Conservation (phyloP, 2,797 vertebrate genomes). For the Lophius americanus region DNA sequence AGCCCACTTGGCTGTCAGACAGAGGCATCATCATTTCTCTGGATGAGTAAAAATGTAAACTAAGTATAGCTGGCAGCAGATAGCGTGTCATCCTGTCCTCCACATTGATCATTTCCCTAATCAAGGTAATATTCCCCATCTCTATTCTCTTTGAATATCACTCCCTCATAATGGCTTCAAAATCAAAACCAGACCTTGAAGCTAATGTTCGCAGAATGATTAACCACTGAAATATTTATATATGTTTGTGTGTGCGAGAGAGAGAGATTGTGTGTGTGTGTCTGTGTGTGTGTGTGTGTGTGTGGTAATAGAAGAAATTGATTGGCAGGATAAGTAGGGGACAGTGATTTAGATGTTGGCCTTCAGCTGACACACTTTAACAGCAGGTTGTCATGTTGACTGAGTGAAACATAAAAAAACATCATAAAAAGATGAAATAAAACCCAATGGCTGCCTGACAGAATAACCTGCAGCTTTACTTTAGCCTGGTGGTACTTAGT, state of each 20-base stretch:
- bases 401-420: neutral
- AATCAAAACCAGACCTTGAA: constrained; percentile 53
- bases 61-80: too few species aligned
- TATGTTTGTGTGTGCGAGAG: neutral
- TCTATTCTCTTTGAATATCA: constrained; percentile 14
- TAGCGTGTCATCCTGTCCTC: constrained; percentile 10
- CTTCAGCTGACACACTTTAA: neutral
- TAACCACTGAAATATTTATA: constrained; percentile 45
- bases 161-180: constrained; percentile 25
- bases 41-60: too few species aligned
- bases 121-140: constrained; percentile 22
- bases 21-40: too few species aligned
- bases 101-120: constrained; percentile 24
- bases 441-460: constrained; percentile 16
- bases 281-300: constrained; percentile 19
- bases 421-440: neutral
- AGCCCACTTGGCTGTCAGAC: too few species aligned
- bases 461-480: constrained; percentile 12
- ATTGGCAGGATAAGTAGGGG: constrained; percentile 15
- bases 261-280: neutral
- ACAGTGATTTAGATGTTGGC: constrained; percentile 21
- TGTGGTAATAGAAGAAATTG: constrained; percentile 7
- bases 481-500: constrained; percentile 5
- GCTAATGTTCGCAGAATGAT: constrained; percentile 42
- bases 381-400: neutral